Conservation (phyloP, 1,140 invertebrate genomes). For the Popillia japonica region DNA sequence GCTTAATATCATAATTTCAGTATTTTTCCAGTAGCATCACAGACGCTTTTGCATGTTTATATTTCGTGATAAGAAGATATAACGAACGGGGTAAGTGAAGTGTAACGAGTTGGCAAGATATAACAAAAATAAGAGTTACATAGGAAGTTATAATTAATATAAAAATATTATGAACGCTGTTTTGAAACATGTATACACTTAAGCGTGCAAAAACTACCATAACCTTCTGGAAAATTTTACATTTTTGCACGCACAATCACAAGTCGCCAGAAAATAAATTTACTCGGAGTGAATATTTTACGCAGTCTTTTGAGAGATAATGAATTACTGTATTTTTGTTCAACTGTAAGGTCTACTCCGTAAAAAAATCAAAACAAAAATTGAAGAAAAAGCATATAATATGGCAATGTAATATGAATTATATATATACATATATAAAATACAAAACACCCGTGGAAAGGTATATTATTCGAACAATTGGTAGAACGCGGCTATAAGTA, state of each 20-base stretch:
- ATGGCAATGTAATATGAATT: too few species aligned
- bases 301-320: too few species aligned
- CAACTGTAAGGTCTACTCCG: too few species aligned
- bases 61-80: conserved; percentile 10
- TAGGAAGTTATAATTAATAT: conserved; percentile 34
- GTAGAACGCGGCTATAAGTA: too few species aligned
- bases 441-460: too few species aligned
- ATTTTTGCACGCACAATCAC: background rate
- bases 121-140: background rate
- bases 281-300: too few species aligned
- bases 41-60: conserved; percentile 1
- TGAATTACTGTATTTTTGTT: too few species aligned
- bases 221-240: background rate
- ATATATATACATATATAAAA: too few species aligned
- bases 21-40: background rate
- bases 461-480: too few species aligned
- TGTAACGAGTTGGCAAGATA: background rate
- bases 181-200: background rate
- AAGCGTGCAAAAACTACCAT: background rate
- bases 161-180: background rate
- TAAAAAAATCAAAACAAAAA: too few species aligned
- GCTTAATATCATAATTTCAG: conserved; percentile 23
- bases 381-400: too few species aligned
- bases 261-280: background rate
- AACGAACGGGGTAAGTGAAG: conserved; percentile 11